Percentiles rank a stretch among this genome's conserved stretches.
These are phyloP conservation scores for Chinchilla lanigera DNA, from an alignment of 2,113 vertebrate genomes.

Conservation along the genomic window DNA sequence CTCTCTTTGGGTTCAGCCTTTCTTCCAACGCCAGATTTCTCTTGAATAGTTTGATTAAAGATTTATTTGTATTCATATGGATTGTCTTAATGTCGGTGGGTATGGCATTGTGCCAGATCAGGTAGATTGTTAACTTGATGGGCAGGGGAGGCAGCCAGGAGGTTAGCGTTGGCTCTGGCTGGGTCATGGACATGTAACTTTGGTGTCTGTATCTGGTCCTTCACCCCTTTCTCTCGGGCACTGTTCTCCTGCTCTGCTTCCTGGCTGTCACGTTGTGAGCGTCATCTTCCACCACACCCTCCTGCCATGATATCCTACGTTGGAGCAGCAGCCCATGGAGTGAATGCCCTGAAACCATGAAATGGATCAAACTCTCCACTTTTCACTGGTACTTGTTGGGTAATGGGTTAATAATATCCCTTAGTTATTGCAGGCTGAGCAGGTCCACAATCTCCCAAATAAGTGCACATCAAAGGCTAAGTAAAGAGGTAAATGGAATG, in stretches of 20 bases:
- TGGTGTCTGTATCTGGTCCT: no score
- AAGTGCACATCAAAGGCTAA: no score
- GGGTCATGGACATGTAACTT: no score
- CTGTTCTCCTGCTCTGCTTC: background rate
- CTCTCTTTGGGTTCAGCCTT: background rate
- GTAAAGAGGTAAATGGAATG: no score
- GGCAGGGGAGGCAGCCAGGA: no score
- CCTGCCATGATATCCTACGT: no score
- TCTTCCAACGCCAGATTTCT: background rate
- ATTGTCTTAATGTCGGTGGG: background rate
- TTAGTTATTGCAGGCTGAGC: no score
- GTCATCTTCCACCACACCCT: background rate
- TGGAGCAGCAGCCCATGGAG: background rate
- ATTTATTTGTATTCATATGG: background rate
- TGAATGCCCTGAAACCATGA: background rate
- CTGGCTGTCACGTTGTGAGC: background rate
- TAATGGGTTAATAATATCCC: no score
- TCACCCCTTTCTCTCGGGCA: no score
- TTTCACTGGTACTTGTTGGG: no score
- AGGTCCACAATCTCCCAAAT: no score
- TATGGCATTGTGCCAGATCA: background rate
- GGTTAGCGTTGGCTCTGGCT: background rate
- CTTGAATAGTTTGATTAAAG: background rate
- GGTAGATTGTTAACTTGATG: background rate
- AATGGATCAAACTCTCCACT: background rate